Percentiles rank a stretch among this genome's conserved stretches.
Evolutionary conservation across 2,113 vertebrate genomes (phyloP).

Genomic region (Cyprinus carpio): DNA sequence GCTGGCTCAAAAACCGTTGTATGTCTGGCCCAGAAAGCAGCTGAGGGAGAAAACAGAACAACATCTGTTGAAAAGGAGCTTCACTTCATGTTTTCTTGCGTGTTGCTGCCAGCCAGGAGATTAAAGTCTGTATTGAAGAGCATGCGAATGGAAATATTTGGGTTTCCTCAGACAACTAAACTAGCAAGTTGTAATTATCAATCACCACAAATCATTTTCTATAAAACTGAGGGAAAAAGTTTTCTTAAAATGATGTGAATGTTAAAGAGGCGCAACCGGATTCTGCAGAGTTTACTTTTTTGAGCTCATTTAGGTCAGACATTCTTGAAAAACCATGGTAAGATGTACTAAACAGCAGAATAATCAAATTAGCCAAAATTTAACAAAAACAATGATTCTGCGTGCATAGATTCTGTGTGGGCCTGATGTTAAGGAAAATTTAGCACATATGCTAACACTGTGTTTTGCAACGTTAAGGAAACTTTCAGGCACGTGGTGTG

Average conservation of each 20-base stretch:
- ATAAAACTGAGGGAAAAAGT: background rate
- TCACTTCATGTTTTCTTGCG: conserved; percentile 10
- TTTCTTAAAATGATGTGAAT: background rate
- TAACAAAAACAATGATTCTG: background rate
- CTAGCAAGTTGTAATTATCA: conserved; percentile 13
- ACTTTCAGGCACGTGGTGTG: background rate
- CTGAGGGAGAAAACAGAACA: background rate
- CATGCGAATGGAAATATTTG: conserved; percentile 40
- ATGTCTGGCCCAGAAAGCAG: background rate
- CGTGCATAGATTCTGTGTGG: background rate
- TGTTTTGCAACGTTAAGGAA: background rate
- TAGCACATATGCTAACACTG: background rate
- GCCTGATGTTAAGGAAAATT: conserved; percentile 9
- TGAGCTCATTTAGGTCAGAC: background rate
- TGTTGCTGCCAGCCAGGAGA: conserved; percentile 23
- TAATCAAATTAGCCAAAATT: background rate
- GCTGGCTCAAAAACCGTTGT: background rate
- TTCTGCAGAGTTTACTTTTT: background rate
- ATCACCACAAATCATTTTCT: conserved; percentile 1
- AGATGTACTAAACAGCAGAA: background rate
- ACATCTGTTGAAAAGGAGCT: conserved; percentile 6
- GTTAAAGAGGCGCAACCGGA: background rate
- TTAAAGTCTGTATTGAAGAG: conserved; percentile 31
- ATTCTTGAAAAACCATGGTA: background rate
- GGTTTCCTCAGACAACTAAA: conserved; percentile 17